A percentile compares a stretch with the other conserved stretches of the same genome.
These are phyloP conservation scores for Oryctes rhinoceros DNA, from an alignment of 1,140 invertebrate genomes.

Conservation along the genomic window DNA sequence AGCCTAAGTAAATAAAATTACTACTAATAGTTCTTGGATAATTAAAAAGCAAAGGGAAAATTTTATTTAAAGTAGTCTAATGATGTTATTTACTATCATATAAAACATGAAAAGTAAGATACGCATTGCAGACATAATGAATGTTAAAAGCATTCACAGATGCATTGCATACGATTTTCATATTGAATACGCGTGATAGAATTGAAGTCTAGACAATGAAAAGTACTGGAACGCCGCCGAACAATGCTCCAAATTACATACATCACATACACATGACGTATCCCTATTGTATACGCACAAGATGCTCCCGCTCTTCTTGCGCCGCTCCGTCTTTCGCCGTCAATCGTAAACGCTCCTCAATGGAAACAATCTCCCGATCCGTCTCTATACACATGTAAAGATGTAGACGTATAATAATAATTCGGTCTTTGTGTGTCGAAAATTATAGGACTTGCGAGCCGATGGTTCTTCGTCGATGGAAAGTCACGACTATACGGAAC, in stretches of 20 bases:
- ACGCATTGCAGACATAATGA: not conserved
- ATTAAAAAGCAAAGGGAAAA: too few species aligned
- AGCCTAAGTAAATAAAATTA: too few species aligned
- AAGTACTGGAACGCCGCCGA: conserved; percentile 21
- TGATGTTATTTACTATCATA: too few species aligned
- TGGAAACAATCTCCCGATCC: conserved; percentile 19
- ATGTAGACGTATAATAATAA: conserved; percentile 34
- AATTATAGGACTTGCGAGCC: conserved; percentile 31
- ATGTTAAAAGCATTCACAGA: not conserved
- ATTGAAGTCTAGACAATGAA: conserved; percentile 19
- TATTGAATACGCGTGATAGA: conserved; percentile 13
- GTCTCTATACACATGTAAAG: conserved; percentile 2
- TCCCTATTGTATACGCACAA: conserved; percentile 23
- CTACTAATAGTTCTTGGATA: too few species aligned
- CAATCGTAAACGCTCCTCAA: conserved; percentile 26
- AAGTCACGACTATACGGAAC: conserved; percentile 27
- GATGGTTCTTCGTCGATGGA: conserved; percentile 2
- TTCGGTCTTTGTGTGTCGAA: conserved; percentile 29
- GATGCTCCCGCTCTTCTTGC: conserved; percentile 20
- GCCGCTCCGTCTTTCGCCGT: conserved; percentile 8
- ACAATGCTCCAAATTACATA: conserved; percentile 37
- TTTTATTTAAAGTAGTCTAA: too few species aligned
- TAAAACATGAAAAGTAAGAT: not conserved
- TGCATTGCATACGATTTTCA: conserved; percentile 1
- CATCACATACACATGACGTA: conserved; percentile 29